A percentile compares a stretch with the other conserved stretches of the same genome.
Evolutionary conservation across 92 coral and sea anemone genomes (phyloP).

Genomic region (Scolanthus callimorphus): DNA sequence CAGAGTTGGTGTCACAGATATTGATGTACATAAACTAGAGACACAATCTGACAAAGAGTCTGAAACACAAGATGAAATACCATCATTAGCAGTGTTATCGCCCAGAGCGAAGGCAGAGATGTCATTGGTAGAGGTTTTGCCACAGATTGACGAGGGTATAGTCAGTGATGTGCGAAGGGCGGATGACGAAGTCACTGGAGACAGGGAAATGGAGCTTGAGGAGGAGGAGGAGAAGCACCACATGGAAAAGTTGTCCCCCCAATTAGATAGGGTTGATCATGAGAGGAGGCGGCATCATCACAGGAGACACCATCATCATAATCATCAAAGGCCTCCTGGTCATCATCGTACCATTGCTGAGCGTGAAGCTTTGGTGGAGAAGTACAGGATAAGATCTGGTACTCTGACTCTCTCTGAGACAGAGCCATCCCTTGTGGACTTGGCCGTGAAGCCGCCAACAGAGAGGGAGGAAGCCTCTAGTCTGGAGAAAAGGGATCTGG

Average conservation of each 20-base stretch:
- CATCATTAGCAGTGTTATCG: no score
- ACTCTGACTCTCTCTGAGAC: constrained; percentile 64
- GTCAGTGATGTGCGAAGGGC: constrained; percentile 1
- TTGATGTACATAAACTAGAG: constrained; percentile 27
- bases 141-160: constrained; percentile 31
- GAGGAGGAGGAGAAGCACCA: constrained; percentile 8
- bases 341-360: constrained; percentile 65
- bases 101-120: background rate
- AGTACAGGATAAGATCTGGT: constrained; percentile 66
- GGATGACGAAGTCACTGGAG: constrained; percentile 1
- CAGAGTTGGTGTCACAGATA: no score
- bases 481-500: constrained; percentile 60
- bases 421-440: constrained; percentile 36
- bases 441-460: constrained; percentile 12
- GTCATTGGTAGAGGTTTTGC: constrained; percentile 19
- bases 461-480: constrained; percentile 38
- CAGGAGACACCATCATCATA: constrained; percentile 36
- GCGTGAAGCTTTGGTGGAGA: constrained; percentile 53
- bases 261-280: background rate
- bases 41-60: constrained; percentile 16
- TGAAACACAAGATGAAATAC: constrained; percentile 8
- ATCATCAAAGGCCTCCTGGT: constrained; percentile 20
- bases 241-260: background rate
- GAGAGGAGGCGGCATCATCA: constrained; percentile 10
- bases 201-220: constrained; percentile 5